Percentiles rank a stretch among this genome's conserved stretches.
These are phyloP conservation scores for Potamarius usumacintae DNA, from an alignment of 2,113 vertebrate species.

Conservation along the genomic window DNA sequence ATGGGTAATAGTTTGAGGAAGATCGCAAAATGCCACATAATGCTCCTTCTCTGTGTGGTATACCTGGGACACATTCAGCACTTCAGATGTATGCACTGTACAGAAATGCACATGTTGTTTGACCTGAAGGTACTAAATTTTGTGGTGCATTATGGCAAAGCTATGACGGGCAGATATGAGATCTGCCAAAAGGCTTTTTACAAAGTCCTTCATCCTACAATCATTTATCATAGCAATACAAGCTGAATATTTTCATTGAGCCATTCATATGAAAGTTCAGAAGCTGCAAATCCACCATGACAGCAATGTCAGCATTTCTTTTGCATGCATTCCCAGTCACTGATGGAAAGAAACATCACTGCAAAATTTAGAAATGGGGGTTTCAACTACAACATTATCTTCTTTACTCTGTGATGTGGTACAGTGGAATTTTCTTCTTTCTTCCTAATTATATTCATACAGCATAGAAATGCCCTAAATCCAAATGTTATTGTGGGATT, in stretches of 20 bases:
- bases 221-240: constrained; percentile 11
- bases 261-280: background rate
- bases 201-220: background rate
- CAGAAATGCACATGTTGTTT: background rate
- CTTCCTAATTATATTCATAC: background rate
- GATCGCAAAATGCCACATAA: background rate
- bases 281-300: background rate
- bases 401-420: background rate
- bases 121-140: background rate
- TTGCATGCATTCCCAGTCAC: background rate
- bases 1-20: background rate
- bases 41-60: background rate
- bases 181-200: background rate
- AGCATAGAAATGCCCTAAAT: background rate
- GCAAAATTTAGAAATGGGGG: background rate
- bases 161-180: background rate
- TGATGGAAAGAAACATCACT: background rate
- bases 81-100: background rate
- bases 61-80: background rate
- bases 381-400: background rate
- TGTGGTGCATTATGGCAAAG: background rate
- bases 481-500: background rate
- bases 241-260: constrained; percentile 13
- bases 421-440: background rate
- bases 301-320: background rate